These are phyloP conservation scores for Synanthedon myopaeformis DNA, from an alignment of 2,888 invertebrate species.

Conservation along the genomic window DNA sequence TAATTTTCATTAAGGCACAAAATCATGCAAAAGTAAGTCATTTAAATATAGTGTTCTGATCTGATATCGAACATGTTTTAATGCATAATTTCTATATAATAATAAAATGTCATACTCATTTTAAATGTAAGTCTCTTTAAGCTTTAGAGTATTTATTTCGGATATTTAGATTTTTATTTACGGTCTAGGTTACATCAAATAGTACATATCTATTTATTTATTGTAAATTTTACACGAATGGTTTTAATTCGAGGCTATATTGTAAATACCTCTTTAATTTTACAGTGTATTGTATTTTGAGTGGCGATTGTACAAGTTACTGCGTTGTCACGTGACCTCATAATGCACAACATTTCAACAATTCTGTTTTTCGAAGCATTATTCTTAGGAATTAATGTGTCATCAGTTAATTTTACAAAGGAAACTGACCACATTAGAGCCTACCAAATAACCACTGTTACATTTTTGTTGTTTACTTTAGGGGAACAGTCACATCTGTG, in stretches of 20 bases:
- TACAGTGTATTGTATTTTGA: not conserved
- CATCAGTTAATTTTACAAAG: too few species aligned
- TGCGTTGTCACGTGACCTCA: not conserved
- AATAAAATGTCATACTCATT: conserved; percentile 59
- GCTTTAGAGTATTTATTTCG: conserved; percentile 58
- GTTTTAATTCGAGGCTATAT: conserved; percentile 48
- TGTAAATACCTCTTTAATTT: conserved; percentile 55
- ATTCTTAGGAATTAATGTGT: too few species aligned
- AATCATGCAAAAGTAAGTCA: not conserved
- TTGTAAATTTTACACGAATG: conserved; percentile 25
- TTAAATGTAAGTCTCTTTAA: conserved; percentile 42
- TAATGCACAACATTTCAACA: too few species aligned
- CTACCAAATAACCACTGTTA: too few species aligned
- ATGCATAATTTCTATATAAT: conserved; percentile 56
- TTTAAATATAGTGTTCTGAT: conserved; percentile 12
- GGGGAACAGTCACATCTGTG: too few species aligned
- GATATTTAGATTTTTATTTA: conserved; percentile 27
- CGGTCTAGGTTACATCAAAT: conserved; percentile 17
- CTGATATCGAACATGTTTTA: conserved; percentile 25
- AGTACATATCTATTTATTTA: conserved; percentile 52
- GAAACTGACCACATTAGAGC: too few species aligned
- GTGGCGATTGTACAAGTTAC: not conserved
- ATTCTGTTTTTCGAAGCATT: too few species aligned
- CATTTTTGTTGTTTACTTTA: too few species aligned
- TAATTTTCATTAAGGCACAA: not conserved